Conservation (phyloP, 1,140 invertebrate species). For the Mesaphorura yosii region DNA sequence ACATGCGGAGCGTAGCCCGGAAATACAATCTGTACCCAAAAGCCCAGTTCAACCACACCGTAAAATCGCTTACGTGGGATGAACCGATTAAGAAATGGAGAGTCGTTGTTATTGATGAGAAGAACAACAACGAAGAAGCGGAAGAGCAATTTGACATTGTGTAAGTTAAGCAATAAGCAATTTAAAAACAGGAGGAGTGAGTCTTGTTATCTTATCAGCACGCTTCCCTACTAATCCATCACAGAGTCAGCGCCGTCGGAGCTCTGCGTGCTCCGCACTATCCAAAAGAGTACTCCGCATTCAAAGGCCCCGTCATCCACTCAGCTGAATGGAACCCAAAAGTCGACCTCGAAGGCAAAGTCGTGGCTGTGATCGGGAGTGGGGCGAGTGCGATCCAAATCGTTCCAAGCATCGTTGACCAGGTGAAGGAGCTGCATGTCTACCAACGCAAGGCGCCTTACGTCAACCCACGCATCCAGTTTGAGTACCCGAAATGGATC, state of each 20-base stretch:
- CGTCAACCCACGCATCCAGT: slow-evolving; percentile 2
- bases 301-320: slow-evolving; percentile 14
- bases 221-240: neutral
- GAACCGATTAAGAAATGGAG: slow-evolving; percentile 12
- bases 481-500: slow-evolving; percentile 1
- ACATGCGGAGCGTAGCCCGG: slow-evolving; percentile 13
- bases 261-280: slow-evolving; percentile 12
- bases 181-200: neutral
- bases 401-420: slow-evolving; percentile 7
- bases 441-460: slow-evolving; percentile 17
- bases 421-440: slow-evolving; percentile 14
- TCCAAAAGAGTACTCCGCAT: slow-evolving; percentile 16
- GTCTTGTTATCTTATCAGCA: neutral
- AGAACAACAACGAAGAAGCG: neutral
- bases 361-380: slow-evolving; percentile 15
- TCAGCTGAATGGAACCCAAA: slow-evolving; percentile 15
- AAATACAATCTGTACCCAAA: slow-evolving; percentile 14
- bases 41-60: slow-evolving; percentile 1
- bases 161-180: neutral
- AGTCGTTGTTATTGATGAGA: neutral
- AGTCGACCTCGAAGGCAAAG: slow-evolving; percentile 16
- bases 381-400: slow-evolving; percentile 18
- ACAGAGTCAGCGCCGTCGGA: slow-evolving; percentile 13
- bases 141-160: slow-evolving; percentile 2
- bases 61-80: slow-evolving; percentile 12